Evolutionary conservation across 2,113 vertebrate genomes (phyloP), one percentile per base, ranked within the genome.

Genomic region (Rhynchopsitta pachyrhyncha): DNA sequence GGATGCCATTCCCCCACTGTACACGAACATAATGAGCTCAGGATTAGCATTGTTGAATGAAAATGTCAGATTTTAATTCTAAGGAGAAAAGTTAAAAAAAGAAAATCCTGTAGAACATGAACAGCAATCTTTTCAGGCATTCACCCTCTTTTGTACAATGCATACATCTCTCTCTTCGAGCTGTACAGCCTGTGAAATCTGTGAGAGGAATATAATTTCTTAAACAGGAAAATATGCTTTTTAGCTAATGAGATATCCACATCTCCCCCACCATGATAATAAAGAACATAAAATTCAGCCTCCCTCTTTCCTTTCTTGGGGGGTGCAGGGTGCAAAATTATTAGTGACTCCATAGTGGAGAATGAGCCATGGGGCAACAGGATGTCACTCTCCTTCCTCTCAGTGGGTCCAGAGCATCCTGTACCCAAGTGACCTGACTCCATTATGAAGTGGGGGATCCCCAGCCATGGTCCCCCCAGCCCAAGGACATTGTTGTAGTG

Each of bases 401-500:
- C 69, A 27, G 0, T 3, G 64, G 27, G 12, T 15, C 33, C 81
- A 35, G 17, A 74, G 73, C 52, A 55, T 50, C 63, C 73, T 68
- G 42, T 2, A 3, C 63, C 19, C 49, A 17, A 57, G 9, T 17
- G 11, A 24, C 8, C 18, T 5, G 3, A 20, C 8, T 24, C 59
- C 5, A 5, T 4, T 4, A n/a, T 13, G 35, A 37, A 18, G 25
- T 8, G 44, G 42, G 68, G 24, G 29, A 39, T 27, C 20, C n/a
- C 11, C 14, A 31, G 10, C 3, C 5, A 0, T 2, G 4, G 7
- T 33, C 2, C 27, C 31, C 17, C 7, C 10, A 17, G 50, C 41
- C 68, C 15, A 1, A 49, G 31, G 23, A 14, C 27, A 0, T 6
- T 55, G 10, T 25, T 41, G 29, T 5, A 18, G 80, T 27, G 42